Evolutionary conservation across 2,888 invertebrate genomes (phyloP), one percentile per base, ranked within the genome.

Genomic region (Sarcophaga subvicina): DNA sequence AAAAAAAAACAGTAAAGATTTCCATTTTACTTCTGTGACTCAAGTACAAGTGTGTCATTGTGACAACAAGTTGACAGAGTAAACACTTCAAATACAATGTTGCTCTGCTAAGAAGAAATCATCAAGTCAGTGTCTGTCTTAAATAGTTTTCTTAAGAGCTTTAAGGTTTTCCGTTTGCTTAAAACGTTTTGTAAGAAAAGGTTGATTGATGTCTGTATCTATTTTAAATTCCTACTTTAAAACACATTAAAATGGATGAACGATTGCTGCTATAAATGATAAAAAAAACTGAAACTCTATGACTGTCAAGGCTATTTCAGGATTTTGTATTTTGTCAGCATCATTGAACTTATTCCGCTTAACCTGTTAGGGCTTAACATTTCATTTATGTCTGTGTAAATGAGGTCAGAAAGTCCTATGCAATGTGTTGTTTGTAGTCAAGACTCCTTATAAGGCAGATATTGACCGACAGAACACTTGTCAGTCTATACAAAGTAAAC

Each of bases 51-150:
- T 80, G 62, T 77, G 80, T 81, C 82, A 76, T 80, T 83, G 54
- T 76, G 79, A 79, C 77, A 75, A 73, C 22, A 70, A 88, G 88
- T 85, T 85, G 84, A 78, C 82, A 85, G 75, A 79, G 91, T 91
- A 91, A 91, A 91, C 91, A 91, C 91, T 91, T 91, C 89, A 90
- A 60, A 54, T 20, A 60, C 22, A 86, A 67, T 76, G 72, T 79
- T 78, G 77, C 77, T 59, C 77, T 59, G 69, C 62, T 69, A 69
- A 72, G 37, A 62, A 77, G 49, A 25, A 17, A 59, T 80, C 66
- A 71, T 90, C 37, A 37, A 37, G 88, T 89, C 45, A 45, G 22
- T 59, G 25, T 64, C 11, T 22, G 20, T 70, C 5, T 87, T 89
- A 89, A 90, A 90, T 89, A 89, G 59, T 79, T 82, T 37, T 78